Evolutionary conservation across 2,888 invertebrate genomes (phyloP).

Genomic region (Sarcophaga variegata): DNA sequence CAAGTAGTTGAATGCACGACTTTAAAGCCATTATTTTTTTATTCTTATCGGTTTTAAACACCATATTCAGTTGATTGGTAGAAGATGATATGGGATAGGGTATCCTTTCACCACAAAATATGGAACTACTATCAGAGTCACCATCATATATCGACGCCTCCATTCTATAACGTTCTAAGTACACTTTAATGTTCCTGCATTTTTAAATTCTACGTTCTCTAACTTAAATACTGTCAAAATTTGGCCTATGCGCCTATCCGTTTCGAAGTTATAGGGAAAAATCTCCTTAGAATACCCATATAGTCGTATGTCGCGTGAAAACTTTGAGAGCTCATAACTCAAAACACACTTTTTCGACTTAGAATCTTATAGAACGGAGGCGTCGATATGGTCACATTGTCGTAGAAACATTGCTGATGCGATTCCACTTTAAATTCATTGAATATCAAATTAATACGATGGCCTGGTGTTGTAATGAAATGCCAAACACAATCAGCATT

Average conservation of each 20-base stretch:
- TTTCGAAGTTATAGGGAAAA: too few species aligned
- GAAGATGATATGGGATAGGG: too few species aligned
- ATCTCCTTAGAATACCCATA: too few species aligned
- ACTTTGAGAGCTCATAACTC: too few species aligned
- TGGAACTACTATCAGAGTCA: constrained; percentile 90
- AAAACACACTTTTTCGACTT: too few species aligned
- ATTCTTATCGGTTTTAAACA: constrained; percentile 97
- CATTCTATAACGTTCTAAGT: too few species aligned
- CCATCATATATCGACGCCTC: constrained; percentile 88
- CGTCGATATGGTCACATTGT: constrained; percentile 90
- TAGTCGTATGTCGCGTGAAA: too few species aligned
- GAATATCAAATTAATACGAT: constrained; percentile 96
- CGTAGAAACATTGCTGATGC: constrained; percentile 97
- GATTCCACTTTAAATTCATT: constrained; percentile 97
- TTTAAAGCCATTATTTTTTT: constrained; percentile 96
- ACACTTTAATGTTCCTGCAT: too few species aligned
- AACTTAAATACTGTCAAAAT: too few species aligned
- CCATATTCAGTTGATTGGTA: constrained; percentile 95
- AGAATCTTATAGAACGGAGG: too few species aligned
- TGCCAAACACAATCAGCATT: constrained; percentile 99
- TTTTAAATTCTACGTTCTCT: too few species aligned
- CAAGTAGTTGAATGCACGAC: constrained; percentile 96
- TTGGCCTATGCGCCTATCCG: too few species aligned
- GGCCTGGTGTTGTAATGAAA: constrained; percentile 97
- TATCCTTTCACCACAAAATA: constrained; percentile 95